Base-by-base conservation (phyloP, 2,888 invertebrate genomes). In the Petrolisthes cinctipes region DNA sequence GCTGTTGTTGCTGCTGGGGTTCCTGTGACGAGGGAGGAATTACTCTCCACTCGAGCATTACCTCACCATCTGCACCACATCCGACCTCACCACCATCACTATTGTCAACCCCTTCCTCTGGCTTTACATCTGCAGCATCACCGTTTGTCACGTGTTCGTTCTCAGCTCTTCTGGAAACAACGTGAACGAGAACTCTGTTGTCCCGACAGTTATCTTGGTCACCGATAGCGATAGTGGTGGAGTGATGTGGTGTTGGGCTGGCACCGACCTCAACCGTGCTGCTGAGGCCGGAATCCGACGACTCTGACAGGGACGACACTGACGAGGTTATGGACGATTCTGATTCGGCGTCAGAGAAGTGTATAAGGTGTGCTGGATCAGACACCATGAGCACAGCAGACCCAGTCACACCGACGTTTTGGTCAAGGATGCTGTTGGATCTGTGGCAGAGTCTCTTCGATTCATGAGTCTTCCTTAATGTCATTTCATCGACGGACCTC, bases 381-480 rank as follows among this genome's bases (percentile, higher is more conserved):
- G 86, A 86, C 78, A 86, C 82, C 89, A 89, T 89, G 6, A 86
- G 73, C 11, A 89, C 86, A 11, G 86, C 86, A 11, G 80, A 20
- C n/a, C 89, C 89, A 11, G 89, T 56, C n/a, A 89, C 86, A 4
- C 86, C 89, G 1, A 89, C 89, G 56, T 89, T 89, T 57, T 89
- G 89, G 61, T 89, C 84, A 4, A 78, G 71, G 17, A 89, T 89
- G 82, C 78, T 82, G 37, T 37, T 37, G 11, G 81, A 75, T 7
- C 80, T 81, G 51, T 81, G 6, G 9, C 23, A 17, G n/a, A 37
- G 73, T 37, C 73, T 23, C 51, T 75, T 86, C 4, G 84, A 20
- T 23, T 14, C 20, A 7, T 57, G 73, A 17, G 56, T 81, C 51
- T 81, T 57, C 68, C 54, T 17, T 6, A 78, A 5, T 5, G 54